Base-by-base conservation (phyloP, 2,888 invertebrate genomes). In the Thereva unica region DNA sequence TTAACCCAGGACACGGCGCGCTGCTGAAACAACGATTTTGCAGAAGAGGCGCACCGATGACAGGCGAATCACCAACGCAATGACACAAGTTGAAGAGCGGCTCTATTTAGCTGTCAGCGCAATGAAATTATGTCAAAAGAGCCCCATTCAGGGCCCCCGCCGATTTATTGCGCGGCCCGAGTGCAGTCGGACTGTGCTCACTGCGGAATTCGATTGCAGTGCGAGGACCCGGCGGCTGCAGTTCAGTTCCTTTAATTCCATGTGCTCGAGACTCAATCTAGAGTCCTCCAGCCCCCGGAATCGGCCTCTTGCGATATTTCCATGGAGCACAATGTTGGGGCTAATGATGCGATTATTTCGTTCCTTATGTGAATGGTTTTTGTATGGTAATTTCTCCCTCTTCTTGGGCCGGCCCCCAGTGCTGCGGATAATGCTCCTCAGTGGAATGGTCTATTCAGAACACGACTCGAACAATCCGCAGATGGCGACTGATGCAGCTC, bases 291-390 rank as follows among this genome's bases (percentile, higher is more conserved):
- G 23, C 23, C 23, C 23, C 23, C 23, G 23, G 23, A 23, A 23
- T 23, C 23, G 23, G 23, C 23, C 23, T 23, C 23, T 23, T 23
- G 23, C 23, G 2, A 23, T 23, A 37, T 55, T 37, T 44, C 49
- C 37, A 35, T 45, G 35, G 64, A 6, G 45, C 64, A 61, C 64
- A 64, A 64, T 64, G 64, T 54, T 45, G 41, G 50, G 54, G 55
- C 64, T 67, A 67, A 67, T 67, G 67, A 67, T 64, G 64, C 44
- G 67, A 67, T 67, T 64, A 67, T 67, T 67, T 64, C 55, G 61
- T 63, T 54, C 42, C 42, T 23, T 44, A 34, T 45, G 45, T 53
- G 42, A 67, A 55, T 49, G 42, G 49, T 45, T 64, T 67, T 67
- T 67, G 64, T 64, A 67, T 67, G 67, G 64, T 64, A 67, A 67